Conservation (phyloP, 2,888 invertebrate species). For the Dolichomitus sp. region DNA sequence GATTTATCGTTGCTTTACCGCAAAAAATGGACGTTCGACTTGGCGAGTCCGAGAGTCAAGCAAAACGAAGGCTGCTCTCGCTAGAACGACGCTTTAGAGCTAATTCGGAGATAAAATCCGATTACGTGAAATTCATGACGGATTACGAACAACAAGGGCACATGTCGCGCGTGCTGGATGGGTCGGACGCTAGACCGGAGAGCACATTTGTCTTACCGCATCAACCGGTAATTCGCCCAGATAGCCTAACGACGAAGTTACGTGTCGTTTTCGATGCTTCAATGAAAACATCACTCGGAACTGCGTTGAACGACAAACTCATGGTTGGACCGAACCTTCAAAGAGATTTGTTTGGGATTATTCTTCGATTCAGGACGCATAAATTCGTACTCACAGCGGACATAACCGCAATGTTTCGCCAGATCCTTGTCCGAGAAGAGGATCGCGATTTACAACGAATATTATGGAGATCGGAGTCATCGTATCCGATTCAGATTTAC, state of each 20-base stretch:
- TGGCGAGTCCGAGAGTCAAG: slow-evolving; percentile 66
- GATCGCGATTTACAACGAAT: slow-evolving; percentile 48
- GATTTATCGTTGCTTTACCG: slow-evolving; percentile 67
- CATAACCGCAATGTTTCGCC: slow-evolving; percentile 57
- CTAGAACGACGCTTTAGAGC: slow-evolving; percentile 67
- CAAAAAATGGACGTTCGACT: slow-evolving; percentile 40
- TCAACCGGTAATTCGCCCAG: slow-evolving; percentile 52
- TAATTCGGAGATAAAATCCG: slow-evolving; percentile 44
- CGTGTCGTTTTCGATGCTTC: slow-evolving; percentile 56
- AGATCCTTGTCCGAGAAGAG: slow-evolving; percentile 45
- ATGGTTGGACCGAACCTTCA: slow-evolving; percentile 52
- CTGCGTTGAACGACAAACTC: slow-evolving; percentile 43
- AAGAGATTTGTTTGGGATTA: slow-evolving; percentile 32
- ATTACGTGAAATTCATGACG: slow-evolving; percentile 67
- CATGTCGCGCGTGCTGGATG: slow-evolving; percentile 61
- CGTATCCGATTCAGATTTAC: slow-evolving; percentile 31
- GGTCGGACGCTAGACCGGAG: neutral
- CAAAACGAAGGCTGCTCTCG: slow-evolving; percentile 57
- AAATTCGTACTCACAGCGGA: slow-evolving; percentile 59
- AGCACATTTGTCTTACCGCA: slow-evolving; percentile 41
- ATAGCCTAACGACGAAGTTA: slow-evolving; percentile 46
- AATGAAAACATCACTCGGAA: slow-evolving; percentile 49
- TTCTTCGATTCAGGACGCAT: slow-evolving; percentile 56
- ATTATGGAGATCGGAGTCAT: slow-evolving; percentile 46
- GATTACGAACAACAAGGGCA: slow-evolving; percentile 68